Conservation (phyloP, 2,888 invertebrate genomes). For the Anthophora plumipes region DNA sequence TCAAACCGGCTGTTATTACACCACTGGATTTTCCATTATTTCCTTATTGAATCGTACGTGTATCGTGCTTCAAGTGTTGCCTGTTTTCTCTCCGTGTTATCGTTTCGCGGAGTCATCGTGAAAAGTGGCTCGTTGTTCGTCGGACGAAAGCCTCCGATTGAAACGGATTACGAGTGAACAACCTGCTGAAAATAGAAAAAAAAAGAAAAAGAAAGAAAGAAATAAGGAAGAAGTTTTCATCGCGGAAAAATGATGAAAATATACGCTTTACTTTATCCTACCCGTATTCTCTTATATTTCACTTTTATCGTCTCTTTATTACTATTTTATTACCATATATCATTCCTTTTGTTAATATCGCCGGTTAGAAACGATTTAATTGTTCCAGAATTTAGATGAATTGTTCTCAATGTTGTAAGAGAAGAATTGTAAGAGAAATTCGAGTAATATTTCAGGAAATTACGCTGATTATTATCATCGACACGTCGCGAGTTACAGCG, state of each 20-base stretch:
- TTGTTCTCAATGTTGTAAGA: too few relatives aligned
- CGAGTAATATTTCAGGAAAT: neutral
- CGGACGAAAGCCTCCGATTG: neutral
- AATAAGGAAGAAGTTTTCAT: too few relatives aligned
- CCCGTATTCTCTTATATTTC: too few relatives aligned
- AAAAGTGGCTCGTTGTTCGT: conserved; percentile 8
- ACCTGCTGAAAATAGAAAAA: neutral
- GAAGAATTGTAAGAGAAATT: too few relatives aligned
- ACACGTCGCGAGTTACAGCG: conserved; percentile 41
- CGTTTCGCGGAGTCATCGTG: conserved; percentile 1
- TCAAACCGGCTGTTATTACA: conserved; percentile 10
- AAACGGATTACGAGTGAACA: neutral
- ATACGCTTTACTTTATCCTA: too few relatives aligned
- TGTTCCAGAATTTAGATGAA: too few relatives aligned
- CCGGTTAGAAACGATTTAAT: too few relatives aligned
- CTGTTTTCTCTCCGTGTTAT: conserved; percentile 5
- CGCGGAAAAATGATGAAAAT: too few relatives aligned
- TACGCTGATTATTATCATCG: conserved; percentile 26
- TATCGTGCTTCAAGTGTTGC: neutral
- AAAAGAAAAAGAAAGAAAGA: too few relatives aligned
- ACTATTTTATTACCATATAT: too few relatives aligned
- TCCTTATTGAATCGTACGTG: conserved; percentile 39
- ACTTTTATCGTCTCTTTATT: too few relatives aligned
- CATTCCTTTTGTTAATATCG: too few relatives aligned
- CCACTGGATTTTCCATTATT: conserved; percentile 38